phyloP scores from a whole-genome alignment of 2,113 vertebrate species.

The Phylloscopus whistleri region DNA sequence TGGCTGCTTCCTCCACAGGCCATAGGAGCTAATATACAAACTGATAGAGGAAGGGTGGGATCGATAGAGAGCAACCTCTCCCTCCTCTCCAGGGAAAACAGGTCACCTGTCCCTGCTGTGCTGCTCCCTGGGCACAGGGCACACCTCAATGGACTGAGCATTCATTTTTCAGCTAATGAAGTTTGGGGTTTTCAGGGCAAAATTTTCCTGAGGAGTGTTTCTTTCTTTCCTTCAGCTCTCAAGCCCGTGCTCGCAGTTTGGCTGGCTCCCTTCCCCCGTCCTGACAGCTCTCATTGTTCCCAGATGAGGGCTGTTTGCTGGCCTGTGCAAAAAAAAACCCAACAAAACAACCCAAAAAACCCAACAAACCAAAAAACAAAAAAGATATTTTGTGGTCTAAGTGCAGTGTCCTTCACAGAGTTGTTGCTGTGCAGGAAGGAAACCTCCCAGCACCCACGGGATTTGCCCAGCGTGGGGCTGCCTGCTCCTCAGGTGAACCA shows the following conservation, averaged over 20 bases:
- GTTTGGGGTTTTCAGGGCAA: not conserved
- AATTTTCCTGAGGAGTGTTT: not conserved
- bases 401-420: not conserved
- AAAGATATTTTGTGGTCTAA: not conserved
- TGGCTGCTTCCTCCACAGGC: slow-evolving; percentile 8
- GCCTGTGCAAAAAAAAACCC: not conserved
- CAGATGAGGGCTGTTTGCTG: slow-evolving; percentile 34
- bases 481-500: not conserved
- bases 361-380: not conserved
- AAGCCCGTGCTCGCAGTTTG: not conserved
- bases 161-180: not conserved
- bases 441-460: accelerated
- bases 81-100: slow-evolving; percentile 23
- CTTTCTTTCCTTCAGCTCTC: not conserved
- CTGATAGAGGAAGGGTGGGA: slow-evolving; percentile 7
- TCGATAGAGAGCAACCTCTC: not conserved
- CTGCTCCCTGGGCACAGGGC: not conserved
- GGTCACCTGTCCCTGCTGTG: not conserved
- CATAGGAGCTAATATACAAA: not conserved
- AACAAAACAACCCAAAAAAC: not conserved
- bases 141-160: not conserved
- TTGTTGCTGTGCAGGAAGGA: not conserved
- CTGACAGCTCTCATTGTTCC: slow-evolving; percentile 54
- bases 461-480: accelerated
- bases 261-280: not conserved